Evolutionary conservation across 2,888 invertebrate genomes (phyloP).

Genomic region (Andrena haemorrhoa): DNA sequence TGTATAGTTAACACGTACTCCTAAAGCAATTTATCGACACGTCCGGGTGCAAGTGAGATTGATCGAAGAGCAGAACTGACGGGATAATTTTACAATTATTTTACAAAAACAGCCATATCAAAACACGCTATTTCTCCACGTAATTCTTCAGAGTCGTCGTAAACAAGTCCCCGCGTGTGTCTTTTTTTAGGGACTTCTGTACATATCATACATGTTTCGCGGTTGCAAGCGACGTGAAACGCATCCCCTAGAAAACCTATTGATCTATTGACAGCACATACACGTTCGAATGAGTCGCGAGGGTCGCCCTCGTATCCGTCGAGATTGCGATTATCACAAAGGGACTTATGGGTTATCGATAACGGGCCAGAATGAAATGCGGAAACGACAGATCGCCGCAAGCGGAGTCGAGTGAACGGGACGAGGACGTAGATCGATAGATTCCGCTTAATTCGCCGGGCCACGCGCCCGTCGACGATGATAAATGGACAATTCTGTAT

Average conservation of each 20-base stretch:
- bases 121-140: too few relatives aligned
- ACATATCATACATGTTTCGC: slow-evolving; percentile 4
- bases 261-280: slow-evolving; percentile 58
- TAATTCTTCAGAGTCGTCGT: not conserved
- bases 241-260: slow-evolving; percentile 43
- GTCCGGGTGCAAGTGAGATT: too few relatives aligned
- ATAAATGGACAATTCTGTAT: slow-evolving; percentile 41
- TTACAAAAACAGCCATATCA: too few relatives aligned
- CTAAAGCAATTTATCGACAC: too few relatives aligned
- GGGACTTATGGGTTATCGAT: slow-evolving; percentile 66
- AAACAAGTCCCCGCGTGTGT: not conserved
- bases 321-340: slow-evolving; percentile 65
- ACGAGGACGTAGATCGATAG: slow-evolving; percentile 49
- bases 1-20: too few relatives aligned
- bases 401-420: slow-evolving; percentile 57
- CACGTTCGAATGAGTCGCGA: slow-evolving; percentile 25
- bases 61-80: too few relatives aligned
- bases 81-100: too few relatives aligned
- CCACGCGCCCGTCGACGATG: slow-evolving; percentile 13
- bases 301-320: slow-evolving; percentile 42
- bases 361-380: slow-evolving; percentile 57
- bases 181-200: not conserved
- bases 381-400: slow-evolving; percentile 61
- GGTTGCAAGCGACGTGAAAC: slow-evolving; percentile 34
- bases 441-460: slow-evolving; percentile 54